Evolutionary conservation across 2,888 invertebrate genomes (phyloP), one percentile per base, ranked within the genome.

Genomic region (Papilio gigon): DNA sequence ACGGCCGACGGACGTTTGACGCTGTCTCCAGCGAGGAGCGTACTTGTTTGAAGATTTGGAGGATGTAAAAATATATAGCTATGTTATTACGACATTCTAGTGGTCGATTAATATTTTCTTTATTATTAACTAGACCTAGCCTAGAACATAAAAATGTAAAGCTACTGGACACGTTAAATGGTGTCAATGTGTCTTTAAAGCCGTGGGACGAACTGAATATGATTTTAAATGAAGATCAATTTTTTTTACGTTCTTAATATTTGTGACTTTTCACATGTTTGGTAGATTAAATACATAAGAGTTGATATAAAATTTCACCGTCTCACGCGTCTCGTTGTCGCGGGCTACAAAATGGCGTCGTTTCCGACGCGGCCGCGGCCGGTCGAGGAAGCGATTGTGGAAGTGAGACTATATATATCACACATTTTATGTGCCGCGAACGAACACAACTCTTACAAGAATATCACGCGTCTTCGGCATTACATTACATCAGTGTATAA

Each of bases 361-460:
- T 33, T 61, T 53, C 67, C 67, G 66, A 8, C n/a, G 53, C 53
- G 40, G 40, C 17, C 30, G 61, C 40, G 37, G 30, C 40, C 53
- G 33, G 14, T 33, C 58, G 44, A 59, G 35, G 44, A 66, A 66
- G 35, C 65, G 58, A 59, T 59, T 66, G 44, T 47, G 44, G 42
- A 9, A 17, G 53, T 42, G 42, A 12, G n/a, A 44, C 40, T 62
- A 22, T 62, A 62, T 20, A 44, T 33, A 33, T 62, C 33, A 42
- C 42, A 67, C 30, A 56, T 67, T 67, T 67, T 61, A 67, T 62
- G 56, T 56, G 22, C 44, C 56, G 62, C 25, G 42, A 62, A 53
- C 56, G 53, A 47, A 37, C 22, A n/a, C 17, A 44, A 44, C 25
- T 60, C 44, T 35, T 60, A 25, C 20, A 25, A 35, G 60, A 50